Conservation (phyloP, 2,113 vertebrate species). For the Origma solitaria region DNA sequence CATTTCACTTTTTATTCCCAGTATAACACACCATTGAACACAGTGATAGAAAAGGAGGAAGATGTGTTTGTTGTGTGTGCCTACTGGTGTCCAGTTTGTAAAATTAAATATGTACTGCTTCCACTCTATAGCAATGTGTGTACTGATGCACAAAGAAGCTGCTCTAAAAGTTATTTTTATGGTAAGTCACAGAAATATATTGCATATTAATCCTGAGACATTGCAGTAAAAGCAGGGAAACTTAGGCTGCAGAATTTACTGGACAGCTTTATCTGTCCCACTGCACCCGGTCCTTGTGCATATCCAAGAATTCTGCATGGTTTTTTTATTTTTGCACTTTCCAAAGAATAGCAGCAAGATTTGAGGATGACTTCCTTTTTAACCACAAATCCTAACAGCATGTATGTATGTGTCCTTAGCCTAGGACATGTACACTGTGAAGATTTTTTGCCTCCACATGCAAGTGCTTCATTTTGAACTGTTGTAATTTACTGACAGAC, state of each 20-base stretch:
- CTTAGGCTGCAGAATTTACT: not conserved
- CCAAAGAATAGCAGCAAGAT: not conserved
- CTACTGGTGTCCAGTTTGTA: not conserved
- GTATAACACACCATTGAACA: not conserved
- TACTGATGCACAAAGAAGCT: not conserved
- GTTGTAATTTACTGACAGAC: not conserved
- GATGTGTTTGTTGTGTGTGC: not conserved
- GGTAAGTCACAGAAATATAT: not conserved
- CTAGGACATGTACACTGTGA: not conserved
- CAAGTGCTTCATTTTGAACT: not conserved
- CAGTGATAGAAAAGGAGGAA: not conserved
- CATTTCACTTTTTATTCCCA: not conserved
- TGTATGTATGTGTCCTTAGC: not conserved
- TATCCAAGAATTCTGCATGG: not conserved
- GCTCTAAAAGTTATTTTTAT: not conserved
- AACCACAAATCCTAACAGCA: not conserved
- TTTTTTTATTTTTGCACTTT: not conserved
- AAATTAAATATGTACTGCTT: not conserved
- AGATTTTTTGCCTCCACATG: not conserved
- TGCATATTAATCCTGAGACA: not conserved
- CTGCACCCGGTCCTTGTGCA: not conserved
- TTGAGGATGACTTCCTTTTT: not conserved
- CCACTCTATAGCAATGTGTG: not conserved
- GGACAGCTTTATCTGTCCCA: not conserved
- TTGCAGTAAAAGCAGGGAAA: conserved; percentile 5